These are phyloP conservation scores for Drosophila nannoptera DNA, from an alignment of 1,140 invertebrate species.

Conservation along the genomic window DNA sequence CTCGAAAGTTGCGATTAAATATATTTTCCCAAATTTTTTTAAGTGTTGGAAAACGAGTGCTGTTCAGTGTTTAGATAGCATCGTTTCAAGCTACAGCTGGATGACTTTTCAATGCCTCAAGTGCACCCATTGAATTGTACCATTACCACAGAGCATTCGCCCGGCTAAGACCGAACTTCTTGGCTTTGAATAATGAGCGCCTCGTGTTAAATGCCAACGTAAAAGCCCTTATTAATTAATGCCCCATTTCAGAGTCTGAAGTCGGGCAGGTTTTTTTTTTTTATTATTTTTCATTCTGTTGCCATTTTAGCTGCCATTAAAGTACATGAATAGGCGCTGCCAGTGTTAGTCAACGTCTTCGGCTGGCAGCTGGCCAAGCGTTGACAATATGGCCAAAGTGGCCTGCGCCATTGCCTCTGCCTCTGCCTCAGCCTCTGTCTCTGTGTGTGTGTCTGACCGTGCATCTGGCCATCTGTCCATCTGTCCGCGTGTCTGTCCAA, in stretches of 20 bases:
- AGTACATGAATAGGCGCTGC: slow-evolving; percentile 58
- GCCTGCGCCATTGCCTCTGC: slow-evolving; percentile 33
- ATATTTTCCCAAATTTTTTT: background rate
- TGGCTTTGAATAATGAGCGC: slow-evolving; percentile 3
- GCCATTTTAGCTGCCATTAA: slow-evolving; percentile 69
- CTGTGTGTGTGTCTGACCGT: background rate
- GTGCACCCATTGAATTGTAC: no score
- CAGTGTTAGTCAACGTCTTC: slow-evolving; percentile 37
- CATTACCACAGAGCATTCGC: no score
- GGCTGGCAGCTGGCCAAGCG: slow-evolving; percentile 62
- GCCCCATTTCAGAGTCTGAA: slow-evolving; percentile 27
- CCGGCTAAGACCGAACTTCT: background rate
- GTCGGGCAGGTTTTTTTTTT: slow-evolving; percentile 20
- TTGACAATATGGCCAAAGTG: slow-evolving; percentile 65
- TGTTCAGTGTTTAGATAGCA: background rate
- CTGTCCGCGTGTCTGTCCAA: background rate
- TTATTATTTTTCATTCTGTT: slow-evolving; percentile 37
- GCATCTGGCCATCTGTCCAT: background rate
- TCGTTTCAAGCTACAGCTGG: slow-evolving; percentile 13
- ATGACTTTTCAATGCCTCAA: background rate
- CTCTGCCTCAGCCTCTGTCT: no score
- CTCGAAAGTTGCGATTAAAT: slow-evolving; percentile 41
- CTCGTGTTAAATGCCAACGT: slow-evolving; percentile 34
- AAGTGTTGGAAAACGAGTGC: slow-evolving; percentile 2
- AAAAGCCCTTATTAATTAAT: slow-evolving; percentile 66